Evolutionary conservation across 2,888 invertebrate species (phyloP).

Genomic region (Amphimallon solstitiale): DNA sequence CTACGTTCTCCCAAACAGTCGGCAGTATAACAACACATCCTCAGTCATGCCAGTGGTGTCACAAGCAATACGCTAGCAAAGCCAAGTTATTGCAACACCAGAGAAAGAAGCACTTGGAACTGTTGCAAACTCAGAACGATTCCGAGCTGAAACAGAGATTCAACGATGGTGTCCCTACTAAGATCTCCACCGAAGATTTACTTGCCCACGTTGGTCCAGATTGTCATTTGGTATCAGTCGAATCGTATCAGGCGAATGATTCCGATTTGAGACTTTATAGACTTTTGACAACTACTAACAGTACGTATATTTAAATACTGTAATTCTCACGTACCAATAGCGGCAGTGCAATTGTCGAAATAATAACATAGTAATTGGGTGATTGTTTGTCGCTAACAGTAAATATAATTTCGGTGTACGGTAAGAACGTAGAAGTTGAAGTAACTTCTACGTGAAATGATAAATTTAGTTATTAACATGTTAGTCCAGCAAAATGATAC

Average conservation of each 20-base stretch:
- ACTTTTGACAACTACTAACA: constrained; percentile 58
- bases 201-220: constrained; percentile 44
- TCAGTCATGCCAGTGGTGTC: constrained; percentile 81
- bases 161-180: constrained; percentile 15
- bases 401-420: too few species aligned
- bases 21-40: constrained; percentile 77
- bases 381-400: too few species aligned
- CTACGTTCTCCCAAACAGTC: constrained; percentile 75
- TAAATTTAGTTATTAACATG: too few species aligned
- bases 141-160: constrained; percentile 10
- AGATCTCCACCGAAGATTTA: constrained; percentile 44
- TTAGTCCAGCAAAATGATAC: too few species aligned
- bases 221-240: constrained; percentile 48
- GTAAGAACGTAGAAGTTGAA: too few species aligned
- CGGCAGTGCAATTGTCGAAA: too few species aligned
- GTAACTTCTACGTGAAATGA: too few species aligned
- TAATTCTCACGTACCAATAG: too few species aligned
- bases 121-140: constrained; percentile 51
- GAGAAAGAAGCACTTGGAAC: constrained; percentile 70
- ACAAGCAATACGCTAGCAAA: constrained; percentile 87
- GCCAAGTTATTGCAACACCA: constrained; percentile 77
- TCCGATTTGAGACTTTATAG: constrained; percentile 58
- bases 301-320: constrained; percentile 48
- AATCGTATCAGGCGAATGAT: constrained; percentile 37
- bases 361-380: too few species aligned